Evolutionary conservation across 2,113 vertebrate genomes (phyloP).

Genomic region (Sturnus vulgaris): DNA sequence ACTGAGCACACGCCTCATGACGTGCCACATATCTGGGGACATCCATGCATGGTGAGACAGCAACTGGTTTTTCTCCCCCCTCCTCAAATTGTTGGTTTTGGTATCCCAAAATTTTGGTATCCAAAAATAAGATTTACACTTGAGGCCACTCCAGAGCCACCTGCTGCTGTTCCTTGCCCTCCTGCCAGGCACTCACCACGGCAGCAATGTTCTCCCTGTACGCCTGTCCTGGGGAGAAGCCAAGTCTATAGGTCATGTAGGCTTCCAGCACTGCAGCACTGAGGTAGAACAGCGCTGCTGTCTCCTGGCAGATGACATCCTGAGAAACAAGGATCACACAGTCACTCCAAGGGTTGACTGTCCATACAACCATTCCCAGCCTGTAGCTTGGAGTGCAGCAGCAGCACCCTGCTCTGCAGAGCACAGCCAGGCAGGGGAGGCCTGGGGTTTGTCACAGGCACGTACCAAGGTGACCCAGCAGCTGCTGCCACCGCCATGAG

Average conservation of each 20-base stretch:
- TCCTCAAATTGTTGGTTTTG: not conserved
- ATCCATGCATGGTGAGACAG: accelerated
- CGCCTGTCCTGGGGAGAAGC: accelerated
- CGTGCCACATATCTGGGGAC: not conserved
- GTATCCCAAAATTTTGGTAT: too few species aligned
- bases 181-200: constrained; percentile 67
- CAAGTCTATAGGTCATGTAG: accelerated
- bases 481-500: not conserved
- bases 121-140: not conserved
- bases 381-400: not conserved
- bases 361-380: not conserved
- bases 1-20: not conserved
- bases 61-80: not conserved
- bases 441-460: not conserved
- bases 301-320: constrained; percentile 76
- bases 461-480: constrained; percentile 65
- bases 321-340: not conserved
- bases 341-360: not conserved
- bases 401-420: not conserved
- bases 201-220: constrained; percentile 74
- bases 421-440: not conserved
- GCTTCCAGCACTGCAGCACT: constrained; percentile 76
- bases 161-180: not conserved
- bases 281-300: constrained; percentile 78
- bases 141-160: not conserved